A percentile compares a stretch with the other conserved stretches of the same genome.
Evolutionary conservation across 2,888 invertebrate genomes (phyloP).

Genomic region (Ganaspis brasiliensis): DNA sequence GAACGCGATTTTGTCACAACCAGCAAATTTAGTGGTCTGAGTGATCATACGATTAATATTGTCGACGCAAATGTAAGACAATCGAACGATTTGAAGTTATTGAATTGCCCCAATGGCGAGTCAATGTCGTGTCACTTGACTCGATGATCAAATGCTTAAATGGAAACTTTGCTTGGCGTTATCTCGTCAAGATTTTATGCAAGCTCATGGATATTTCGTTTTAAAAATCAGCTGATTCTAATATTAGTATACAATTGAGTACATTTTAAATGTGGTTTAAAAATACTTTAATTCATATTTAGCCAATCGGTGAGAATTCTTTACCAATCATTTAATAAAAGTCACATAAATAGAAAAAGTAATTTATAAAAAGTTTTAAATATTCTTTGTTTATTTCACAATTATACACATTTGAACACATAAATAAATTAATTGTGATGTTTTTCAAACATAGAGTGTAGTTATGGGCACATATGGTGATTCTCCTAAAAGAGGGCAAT

Average conservation of each 20-base stretch:
- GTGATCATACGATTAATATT: conserved; percentile 29
- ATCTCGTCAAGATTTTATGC: conserved; percentile 13
- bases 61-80: conserved; percentile 29
- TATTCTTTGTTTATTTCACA: too few species aligned
- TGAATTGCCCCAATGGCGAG: conserved; percentile 40
- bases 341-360: too few species aligned
- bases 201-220: conserved; percentile 21
- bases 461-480: too few species aligned
- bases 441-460: too few species aligned
- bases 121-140: conserved; percentile 43
- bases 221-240: conserved; percentile 3
- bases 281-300: too few species aligned
- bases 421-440: too few species aligned
- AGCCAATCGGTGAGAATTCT: too few species aligned
- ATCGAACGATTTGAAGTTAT: conserved; percentile 25
- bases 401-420: too few species aligned
- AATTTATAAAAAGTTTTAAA: too few species aligned
- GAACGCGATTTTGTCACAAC: conserved; percentile 29
- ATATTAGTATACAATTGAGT: neutral
- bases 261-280: too few species aligned
- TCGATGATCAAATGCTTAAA: conserved; percentile 18
- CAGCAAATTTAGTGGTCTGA: conserved; percentile 31
- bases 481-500: too few species aligned
- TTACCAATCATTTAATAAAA: too few species aligned
- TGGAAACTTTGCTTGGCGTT: conserved; percentile 13